These are phyloP conservation scores for Plecotus auritus DNA, from an alignment of 2,113 vertebrate species.

Conservation along the genomic window DNA sequence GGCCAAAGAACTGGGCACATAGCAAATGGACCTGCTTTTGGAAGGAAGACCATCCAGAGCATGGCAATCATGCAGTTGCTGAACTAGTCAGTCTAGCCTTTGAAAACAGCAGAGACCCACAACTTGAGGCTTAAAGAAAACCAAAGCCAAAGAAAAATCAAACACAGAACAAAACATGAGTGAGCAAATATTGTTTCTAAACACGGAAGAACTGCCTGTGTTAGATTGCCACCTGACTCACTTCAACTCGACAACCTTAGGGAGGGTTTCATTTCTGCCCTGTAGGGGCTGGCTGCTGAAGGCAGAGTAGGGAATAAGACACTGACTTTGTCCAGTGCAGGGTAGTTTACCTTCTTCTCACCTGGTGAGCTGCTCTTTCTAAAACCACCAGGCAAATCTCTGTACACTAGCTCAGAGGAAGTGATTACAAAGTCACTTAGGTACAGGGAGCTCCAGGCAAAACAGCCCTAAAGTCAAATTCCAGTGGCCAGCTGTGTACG, in stretches of 20 bases:
- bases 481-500: neutral
- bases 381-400: neutral
- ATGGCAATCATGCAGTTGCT: no score
- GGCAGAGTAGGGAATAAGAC: neutral
- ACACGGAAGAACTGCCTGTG: neutral
- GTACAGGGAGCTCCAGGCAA: no score
- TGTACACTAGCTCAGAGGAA: neutral
- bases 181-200: neutral
- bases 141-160: neutral
- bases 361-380: neutral
- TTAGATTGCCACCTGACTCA: neutral
- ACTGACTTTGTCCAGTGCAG: neutral
- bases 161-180: neutral
- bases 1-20: neutral
- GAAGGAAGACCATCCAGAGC: neutral
- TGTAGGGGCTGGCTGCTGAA: neutral
- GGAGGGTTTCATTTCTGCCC: neutral
- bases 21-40: neutral
- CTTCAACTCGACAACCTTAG: neutral
- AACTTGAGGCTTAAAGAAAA: neutral
- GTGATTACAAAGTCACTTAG: neutral
- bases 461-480: neutral
- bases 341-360: neutral
- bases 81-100: neutral
- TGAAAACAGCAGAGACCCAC: neutral